Base-by-base conservation (phyloP, 2,888 invertebrate genomes). In the Strigamia maritima region DNA sequence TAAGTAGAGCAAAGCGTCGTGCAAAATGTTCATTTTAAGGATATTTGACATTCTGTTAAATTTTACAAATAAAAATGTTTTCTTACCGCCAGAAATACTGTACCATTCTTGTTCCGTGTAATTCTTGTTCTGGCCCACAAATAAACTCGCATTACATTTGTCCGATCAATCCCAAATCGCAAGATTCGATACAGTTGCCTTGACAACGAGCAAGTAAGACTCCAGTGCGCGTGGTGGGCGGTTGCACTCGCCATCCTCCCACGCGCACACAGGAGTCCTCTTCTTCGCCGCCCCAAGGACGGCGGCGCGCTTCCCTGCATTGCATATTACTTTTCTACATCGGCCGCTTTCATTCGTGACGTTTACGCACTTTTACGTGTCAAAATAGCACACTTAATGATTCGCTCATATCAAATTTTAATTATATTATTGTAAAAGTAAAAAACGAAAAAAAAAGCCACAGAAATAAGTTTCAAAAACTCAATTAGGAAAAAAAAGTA, bases 161-260 rank as follows among this genome's bases (percentile, higher is more conserved):
- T 26, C 28, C 70, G 28, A 28, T 28, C 24, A 70, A 70, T 70
- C 70, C 70, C 70, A 70, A 70, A 70, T 28, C 70, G 26, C 70
- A 26, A 70, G 70, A 70, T 70, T 28, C 26, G 70, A 28, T 70
- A 26, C 70, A 2, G 70, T 70, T 70, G 12, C 70, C 70, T 70
- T 70, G 70, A 70, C 70, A 70, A 70, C 70, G 70, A 70, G 70
- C 70, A 70, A 70, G 70, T 70, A 70, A 70, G 70, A 70, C 70
- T 70, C 70, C 24, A 26, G 28, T 28, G 70, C 28, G 70, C 70
- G 70, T 70, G 70, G 70, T 70, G 28, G 70, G 70, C 70, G 28
- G 70, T 28, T 70, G 70, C 70, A 26, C 70, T 70, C 70, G 70
- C 70, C 70, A 70, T 70, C 70, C 70, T 70, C 70, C 70, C 70